Percentiles rank a stretch among this genome's conserved stretches.
Conservation (phyloP, 2,888 invertebrate species). For the Stenodema calcarata region DNA sequence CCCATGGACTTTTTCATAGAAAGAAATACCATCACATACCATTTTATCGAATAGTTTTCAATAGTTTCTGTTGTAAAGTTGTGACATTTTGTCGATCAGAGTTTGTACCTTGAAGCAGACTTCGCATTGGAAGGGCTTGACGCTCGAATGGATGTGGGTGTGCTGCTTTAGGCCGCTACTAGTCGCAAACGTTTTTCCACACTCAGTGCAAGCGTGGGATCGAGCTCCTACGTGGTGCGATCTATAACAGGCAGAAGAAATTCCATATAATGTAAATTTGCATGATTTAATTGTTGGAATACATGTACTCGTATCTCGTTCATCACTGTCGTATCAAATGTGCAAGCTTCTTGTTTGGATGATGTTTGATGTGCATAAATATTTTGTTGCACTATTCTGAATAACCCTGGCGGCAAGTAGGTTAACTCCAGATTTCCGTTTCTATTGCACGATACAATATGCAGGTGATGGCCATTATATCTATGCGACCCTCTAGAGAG, state of each 20-base stretch:
- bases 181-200: conserved; percentile 98
- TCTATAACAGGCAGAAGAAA: conserved; percentile 61
- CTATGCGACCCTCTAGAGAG: background rate
- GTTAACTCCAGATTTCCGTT: background rate
- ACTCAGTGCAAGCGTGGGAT: conserved; percentile 96
- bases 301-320: no score
- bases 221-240: conserved; percentile 94
- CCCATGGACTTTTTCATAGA: no score
- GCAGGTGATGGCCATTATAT: background rate
- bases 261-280: background rate
- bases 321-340: no score
- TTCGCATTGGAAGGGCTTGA: conserved; percentile 96
- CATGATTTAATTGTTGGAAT: background rate
- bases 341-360: no score
- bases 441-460: background rate
- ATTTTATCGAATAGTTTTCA: background rate
- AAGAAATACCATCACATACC: no score
- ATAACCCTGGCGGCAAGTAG: background rate
- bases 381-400: background rate
- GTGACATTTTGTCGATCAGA: conserved; percentile 50
- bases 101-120: conserved; percentile 86
- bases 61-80: background rate
- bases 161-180: conserved; percentile 98
- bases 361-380: background rate
- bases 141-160: conserved; percentile 97